phyloP scores from a whole-genome alignment of 2,888 invertebrate genomes.

The Drosophila setosimentum region DNA sequence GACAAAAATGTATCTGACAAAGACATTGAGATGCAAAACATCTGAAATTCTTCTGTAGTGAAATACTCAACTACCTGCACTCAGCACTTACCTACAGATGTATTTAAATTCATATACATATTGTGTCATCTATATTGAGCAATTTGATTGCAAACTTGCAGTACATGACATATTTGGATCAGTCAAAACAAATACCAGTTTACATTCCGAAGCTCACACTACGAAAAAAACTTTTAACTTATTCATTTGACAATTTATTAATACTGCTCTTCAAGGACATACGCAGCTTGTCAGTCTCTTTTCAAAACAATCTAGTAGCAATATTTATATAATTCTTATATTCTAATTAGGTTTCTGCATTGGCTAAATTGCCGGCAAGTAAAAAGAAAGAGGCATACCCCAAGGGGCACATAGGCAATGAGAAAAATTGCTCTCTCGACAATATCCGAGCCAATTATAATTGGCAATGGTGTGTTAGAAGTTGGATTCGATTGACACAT shows the following conservation, averaged over 20 bases:
- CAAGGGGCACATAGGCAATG: neutral
- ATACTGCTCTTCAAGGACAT: neutral
- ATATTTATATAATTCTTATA: neutral
- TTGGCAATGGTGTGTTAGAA: neutral
- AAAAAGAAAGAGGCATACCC: neutral
- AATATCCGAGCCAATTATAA: neutral
- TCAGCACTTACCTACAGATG: neutral
- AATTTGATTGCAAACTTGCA: neutral
- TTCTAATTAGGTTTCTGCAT: neutral
- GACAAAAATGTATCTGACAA: conserved; percentile 28
- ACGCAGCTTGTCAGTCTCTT: neutral
- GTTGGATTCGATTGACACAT: neutral
- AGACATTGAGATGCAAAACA: conserved; percentile 18
- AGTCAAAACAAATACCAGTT: neutral
- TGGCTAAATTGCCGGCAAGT: neutral
- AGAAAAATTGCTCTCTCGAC: neutral
- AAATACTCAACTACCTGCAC: conserved; percentile 6
- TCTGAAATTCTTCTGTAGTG: neutral
- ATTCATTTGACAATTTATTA: neutral
- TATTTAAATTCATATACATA: neutral
- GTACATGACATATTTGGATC: neutral
- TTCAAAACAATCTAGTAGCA: neutral
- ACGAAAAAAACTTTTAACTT: too few relatives aligned
- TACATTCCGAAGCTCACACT: neutral
- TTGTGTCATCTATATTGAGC: neutral